Percentiles rank a stretch among this genome's conserved stretches.
Conservation (phyloP, 2,888 invertebrate genomes). For the Epiblema foenella region DNA sequence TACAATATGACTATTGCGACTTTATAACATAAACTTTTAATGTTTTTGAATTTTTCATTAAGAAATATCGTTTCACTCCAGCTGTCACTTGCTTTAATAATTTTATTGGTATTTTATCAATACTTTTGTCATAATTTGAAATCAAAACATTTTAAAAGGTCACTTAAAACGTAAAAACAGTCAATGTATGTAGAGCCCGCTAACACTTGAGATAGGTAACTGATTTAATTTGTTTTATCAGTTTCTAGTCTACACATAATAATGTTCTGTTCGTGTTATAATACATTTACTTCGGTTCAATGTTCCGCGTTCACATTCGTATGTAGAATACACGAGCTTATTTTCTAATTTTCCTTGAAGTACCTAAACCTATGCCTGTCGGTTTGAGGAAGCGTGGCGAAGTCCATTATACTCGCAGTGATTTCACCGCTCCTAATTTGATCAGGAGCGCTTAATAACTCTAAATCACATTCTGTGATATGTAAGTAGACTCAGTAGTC, state of each 20-base stretch:
- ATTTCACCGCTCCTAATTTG: slow-evolving; percentile 66
- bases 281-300: not conserved
- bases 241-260: too few relatives aligned
- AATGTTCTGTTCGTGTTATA: too few relatives aligned
- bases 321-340: not conserved
- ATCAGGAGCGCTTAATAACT: slow-evolving; percentile 65
- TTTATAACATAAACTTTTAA: too few relatives aligned
- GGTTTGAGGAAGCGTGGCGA: slow-evolving; percentile 12
- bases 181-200: not conserved
- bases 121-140: too few relatives aligned
- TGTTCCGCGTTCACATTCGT: not conserved
- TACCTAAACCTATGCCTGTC: slow-evolving; percentile 8
- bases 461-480: slow-evolving; percentile 68
- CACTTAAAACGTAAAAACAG: too few relatives aligned
- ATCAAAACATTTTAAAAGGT: too few relatives aligned
- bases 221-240: not conserved
- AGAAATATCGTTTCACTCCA: too few relatives aligned
- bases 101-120: too few relatives aligned
- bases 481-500: slow-evolving; percentile 46
- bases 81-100: too few relatives aligned
- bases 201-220: not conserved
- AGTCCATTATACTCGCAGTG: slow-evolving; percentile 46
- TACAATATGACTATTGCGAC: too few relatives aligned
- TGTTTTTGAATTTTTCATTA: too few relatives aligned
- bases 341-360: not conserved